Conservation (phyloP, 2,888 invertebrate genomes). For the Ophioninae sp. region DNA sequence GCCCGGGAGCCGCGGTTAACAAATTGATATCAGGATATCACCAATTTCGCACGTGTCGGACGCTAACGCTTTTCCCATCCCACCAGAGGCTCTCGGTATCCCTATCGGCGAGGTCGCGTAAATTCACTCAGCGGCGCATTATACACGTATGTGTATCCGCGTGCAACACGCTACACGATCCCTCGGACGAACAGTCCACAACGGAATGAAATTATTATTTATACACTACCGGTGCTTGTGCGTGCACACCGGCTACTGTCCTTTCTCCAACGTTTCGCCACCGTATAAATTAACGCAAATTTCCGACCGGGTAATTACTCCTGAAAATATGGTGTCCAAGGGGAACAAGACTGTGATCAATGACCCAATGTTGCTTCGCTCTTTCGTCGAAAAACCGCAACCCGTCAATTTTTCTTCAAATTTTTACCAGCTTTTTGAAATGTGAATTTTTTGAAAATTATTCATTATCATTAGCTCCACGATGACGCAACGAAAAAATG, state of each 20-base stretch:
- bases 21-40: slow-evolving; percentile 63
- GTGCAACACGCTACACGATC: slow-evolving; percentile 2
- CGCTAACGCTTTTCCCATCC: slow-evolving; percentile 36
- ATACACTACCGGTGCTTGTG: slow-evolving; percentile 26
- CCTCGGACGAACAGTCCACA: slow-evolving; percentile 13
- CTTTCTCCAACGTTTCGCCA: slow-evolving; percentile 4
- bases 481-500: too few species aligned
- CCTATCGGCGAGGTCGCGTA: slow-evolving; percentile 31
- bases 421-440: too few species aligned
- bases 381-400: too few species aligned
- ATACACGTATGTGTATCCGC: slow-evolving; percentile 1
- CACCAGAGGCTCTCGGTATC: neutral
- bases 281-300: slow-evolving; percentile 2
- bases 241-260: neutral
- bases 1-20: slow-evolving; percentile 51
- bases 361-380: too few species aligned
- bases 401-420: too few species aligned
- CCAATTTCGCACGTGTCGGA: slow-evolving; percentile 59
- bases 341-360: too few species aligned
- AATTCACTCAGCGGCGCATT: slow-evolving; percentile 40
- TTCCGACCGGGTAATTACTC: neutral
- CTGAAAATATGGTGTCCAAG: neutral
- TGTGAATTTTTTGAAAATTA: too few species aligned
- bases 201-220: slow-evolving; percentile 32
- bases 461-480: too few species aligned